Evolutionary conservation across 2,113 vertebrate genomes (phyloP).

Genomic region (Clarias macrocephalus): DNA sequence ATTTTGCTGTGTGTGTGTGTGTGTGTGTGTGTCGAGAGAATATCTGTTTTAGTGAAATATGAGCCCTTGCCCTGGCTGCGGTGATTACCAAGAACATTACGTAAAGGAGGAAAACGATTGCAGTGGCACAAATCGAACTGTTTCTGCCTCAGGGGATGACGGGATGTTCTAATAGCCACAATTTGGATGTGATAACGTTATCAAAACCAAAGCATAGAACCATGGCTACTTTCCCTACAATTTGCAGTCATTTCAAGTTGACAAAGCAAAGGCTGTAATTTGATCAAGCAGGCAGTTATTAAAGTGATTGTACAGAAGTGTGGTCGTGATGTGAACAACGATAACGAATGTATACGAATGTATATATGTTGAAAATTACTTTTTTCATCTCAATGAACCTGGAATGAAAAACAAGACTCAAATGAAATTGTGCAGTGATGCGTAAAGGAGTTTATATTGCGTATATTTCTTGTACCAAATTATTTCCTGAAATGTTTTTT

Average conservation of each 20-base stretch:
- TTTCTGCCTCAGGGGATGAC: conserved; percentile 41
- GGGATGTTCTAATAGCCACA: conserved; percentile 30
- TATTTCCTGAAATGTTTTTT: conserved; percentile 33
- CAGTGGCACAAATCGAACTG: conserved; percentile 20
- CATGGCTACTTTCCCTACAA: background rate
- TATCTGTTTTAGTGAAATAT: conserved; percentile 35
- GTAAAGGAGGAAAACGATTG: conserved; percentile 25
- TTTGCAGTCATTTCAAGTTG: conserved; percentile 20
- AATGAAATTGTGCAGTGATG: conserved; percentile 14
- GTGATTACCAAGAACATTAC: conserved; percentile 35
- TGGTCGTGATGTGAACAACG: conserved; percentile 10
- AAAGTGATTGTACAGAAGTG: conserved; percentile 13
- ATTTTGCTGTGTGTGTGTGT: conserved; percentile 3
- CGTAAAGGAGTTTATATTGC: background rate
- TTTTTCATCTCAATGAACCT: conserved; percentile 32
- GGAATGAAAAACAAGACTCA: conserved; percentile 21
- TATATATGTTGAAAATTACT: conserved; percentile 39
- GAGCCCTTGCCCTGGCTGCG: conserved; percentile 26
- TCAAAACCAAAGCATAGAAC: conserved; percentile 42
- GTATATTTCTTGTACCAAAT: conserved; percentile 58
- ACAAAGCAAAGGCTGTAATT: background rate
- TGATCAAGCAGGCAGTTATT: conserved; percentile 9
- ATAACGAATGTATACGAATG: conserved; percentile 63
- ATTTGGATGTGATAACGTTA: conserved; percentile 43
- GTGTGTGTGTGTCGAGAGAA: background rate